Conservation (phyloP, 2,888 invertebrate species). For the Mystacides longicornis region DNA sequence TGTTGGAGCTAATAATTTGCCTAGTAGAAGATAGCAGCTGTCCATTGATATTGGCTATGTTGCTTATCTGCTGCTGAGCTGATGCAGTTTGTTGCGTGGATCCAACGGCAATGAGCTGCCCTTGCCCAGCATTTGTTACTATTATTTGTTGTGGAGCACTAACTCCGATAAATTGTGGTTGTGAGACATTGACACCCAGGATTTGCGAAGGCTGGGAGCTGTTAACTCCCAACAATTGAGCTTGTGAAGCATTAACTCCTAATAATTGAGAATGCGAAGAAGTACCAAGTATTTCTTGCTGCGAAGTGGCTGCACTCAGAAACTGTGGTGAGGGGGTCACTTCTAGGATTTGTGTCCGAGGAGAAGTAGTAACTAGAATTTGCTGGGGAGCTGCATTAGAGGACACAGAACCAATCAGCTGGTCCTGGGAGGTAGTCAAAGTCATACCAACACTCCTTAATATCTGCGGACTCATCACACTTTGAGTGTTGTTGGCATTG, state of each 20-base stretch:
- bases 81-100: background rate
- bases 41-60: background rate
- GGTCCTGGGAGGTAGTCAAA: background rate
- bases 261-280: background rate
- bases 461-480: background rate
- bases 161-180: background rate
- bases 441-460: background rate
- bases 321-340: constrained; percentile 1
- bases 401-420: background rate
- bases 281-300: background rate
- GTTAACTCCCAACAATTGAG: background rate
- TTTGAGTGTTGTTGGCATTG: background rate
- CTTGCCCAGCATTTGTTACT: background rate
- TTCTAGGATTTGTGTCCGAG: background rate
- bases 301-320: background rate
- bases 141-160: constrained; percentile 1
- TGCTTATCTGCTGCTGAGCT: background rate
- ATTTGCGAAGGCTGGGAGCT: background rate
- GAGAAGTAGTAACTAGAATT: constrained; percentile 3
- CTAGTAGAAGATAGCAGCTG: background rate
- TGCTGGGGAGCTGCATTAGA: background rate
- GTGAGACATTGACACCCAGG: background rate
- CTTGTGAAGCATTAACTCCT: background rate
- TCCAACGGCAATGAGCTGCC: constrained; percentile 1
- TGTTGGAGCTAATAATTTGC: background rate